Evolutionary conservation across 2,888 invertebrate genomes (phyloP).

Genomic region (Aphodius granarius): DNA sequence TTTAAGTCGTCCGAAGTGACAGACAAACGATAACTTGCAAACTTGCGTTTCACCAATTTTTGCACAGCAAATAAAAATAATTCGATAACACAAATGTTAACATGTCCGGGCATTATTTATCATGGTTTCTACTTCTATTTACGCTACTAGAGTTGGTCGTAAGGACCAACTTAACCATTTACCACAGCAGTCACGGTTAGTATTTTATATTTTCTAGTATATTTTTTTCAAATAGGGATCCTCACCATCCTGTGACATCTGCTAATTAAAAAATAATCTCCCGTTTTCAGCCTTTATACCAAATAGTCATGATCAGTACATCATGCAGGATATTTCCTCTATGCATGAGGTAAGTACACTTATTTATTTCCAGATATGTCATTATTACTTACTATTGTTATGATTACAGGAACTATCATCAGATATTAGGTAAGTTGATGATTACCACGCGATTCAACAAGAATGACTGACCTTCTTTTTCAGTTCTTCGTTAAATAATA

Average conservation of each 20-base stretch:
- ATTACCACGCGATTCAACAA: not conserved
- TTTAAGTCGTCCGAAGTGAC: slow-evolving; percentile 31
- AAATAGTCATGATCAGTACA: slow-evolving; percentile 70
- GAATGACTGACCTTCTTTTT: slow-evolving; percentile 4
- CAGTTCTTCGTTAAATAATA: slow-evolving; percentile 40
- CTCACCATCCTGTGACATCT: slow-evolving; percentile 23
- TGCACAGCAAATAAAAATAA: slow-evolving; percentile 19
- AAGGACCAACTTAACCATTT: slow-evolving; percentile 70
- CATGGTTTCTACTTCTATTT: slow-evolving; percentile 69
- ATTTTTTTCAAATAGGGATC: slow-evolving; percentile 42
- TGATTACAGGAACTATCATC: slow-evolving; percentile 50
- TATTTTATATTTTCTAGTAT: slow-evolving; percentile 53
- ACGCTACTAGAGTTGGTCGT: slow-evolving; percentile 68
- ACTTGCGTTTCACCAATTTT: slow-evolving; percentile 27
- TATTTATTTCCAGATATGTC: slow-evolving; percentile 25
- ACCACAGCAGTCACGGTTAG: slow-evolving; percentile 76
- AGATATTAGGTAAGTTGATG: slow-evolving; percentile 43
- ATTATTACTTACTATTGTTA: slow-evolving; percentile 22
- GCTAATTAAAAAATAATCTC: slow-evolving; percentile 26
- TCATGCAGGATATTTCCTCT: slow-evolving; percentile 64
- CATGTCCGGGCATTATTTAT: slow-evolving; percentile 55
- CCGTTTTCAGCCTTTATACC: slow-evolving; percentile 68
- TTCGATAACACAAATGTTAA: slow-evolving; percentile 46
- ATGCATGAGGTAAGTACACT: slow-evolving; percentile 56
- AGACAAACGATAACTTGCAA: slow-evolving; percentile 31